Base-by-base conservation (phyloP, 2,888 invertebrate genomes). In the Argyresthia albistria region DNA sequence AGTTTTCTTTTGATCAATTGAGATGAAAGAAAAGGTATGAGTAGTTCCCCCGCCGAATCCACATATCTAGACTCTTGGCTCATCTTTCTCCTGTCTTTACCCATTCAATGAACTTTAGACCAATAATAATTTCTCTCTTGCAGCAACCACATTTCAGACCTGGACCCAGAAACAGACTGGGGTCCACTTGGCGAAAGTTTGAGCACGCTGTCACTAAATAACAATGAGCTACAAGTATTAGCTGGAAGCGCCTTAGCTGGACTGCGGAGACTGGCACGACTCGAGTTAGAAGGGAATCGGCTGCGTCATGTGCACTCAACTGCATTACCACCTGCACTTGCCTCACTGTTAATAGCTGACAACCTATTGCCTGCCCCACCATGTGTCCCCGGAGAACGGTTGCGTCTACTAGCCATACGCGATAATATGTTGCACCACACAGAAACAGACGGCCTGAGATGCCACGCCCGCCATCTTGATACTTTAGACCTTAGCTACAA, bases 401-500 rank as follows among this genome's bases (percentile, higher is more conserved):
- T 94, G 51, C 89, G 90, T 8, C 91, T 91, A 88, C 73, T 93
- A 2, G 91, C 92, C 66, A 76, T 93, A 25, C 82, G 92, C 8
- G 69, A 71, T 56, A 81, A 82, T 59, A 59, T 67, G 46, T 62
- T 80, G 52, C 66, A 62, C 1, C 52, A 75, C 59, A 55, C 59
- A 25, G 54, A 49, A 50, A 46, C 53, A n/a, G 48, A 55, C 50
- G 65, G 69, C 58, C 56, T 57, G 46, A 59, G 67, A 10, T 70
- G 76, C 53, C 76, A 61, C 48, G 74, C 71, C 75, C 51, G 88
- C 89, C 60, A 90, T 60, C 68, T 95, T 47, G 94, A 95, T 61
- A 93, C 93, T 57, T 84, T 96, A 14, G 95, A 95, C 70, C 77
- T 96, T 52, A 93, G 94, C 12, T 92, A 93, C 69, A 96, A 95